Conservation (phyloP, 1,140 invertebrate genomes). For the Lepidurus apus region DNA sequence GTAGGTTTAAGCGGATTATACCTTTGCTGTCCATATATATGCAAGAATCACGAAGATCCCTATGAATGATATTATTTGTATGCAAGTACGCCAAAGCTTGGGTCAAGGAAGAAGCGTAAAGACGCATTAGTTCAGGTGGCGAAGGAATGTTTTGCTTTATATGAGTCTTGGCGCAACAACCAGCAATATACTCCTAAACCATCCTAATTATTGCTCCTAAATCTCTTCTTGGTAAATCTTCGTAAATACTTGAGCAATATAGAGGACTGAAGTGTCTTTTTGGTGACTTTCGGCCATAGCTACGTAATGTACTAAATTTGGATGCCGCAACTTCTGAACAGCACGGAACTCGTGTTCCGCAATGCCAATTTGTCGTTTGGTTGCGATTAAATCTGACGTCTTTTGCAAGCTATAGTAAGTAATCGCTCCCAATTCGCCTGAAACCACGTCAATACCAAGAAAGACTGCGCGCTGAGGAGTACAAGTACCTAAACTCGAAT, state of each 20-base stretch:
- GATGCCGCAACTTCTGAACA: constrained; percentile 61
- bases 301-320: constrained; percentile 65
- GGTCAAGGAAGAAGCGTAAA: constrained; percentile 59
- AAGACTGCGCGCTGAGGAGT: neutral
- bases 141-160: constrained; percentile 52
- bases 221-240: neutral
- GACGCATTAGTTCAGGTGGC: constrained; percentile 55
- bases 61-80: constrained; percentile 69
- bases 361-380: constrained; percentile 39
- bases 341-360: constrained; percentile 66
- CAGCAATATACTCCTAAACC: constrained; percentile 59
- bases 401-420: constrained; percentile 43
- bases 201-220: constrained; percentile 25
- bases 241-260: constrained; percentile 16
- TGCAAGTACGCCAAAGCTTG: constrained; percentile 66
- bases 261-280: neutral
- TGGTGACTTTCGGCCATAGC: constrained; percentile 48
- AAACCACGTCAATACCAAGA: neutral
- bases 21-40: constrained; percentile 52
- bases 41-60: constrained; percentile 51
- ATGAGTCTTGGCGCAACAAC: constrained; percentile 50
- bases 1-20: constrained; percentile 31
- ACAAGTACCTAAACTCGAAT: neutral
- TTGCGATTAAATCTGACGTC: constrained; percentile 40
- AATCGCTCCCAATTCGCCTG: neutral